These are phyloP conservation scores for Calliphora vicina DNA, from an alignment of 1,140 invertebrate species.

Conservation along the genomic window DNA sequence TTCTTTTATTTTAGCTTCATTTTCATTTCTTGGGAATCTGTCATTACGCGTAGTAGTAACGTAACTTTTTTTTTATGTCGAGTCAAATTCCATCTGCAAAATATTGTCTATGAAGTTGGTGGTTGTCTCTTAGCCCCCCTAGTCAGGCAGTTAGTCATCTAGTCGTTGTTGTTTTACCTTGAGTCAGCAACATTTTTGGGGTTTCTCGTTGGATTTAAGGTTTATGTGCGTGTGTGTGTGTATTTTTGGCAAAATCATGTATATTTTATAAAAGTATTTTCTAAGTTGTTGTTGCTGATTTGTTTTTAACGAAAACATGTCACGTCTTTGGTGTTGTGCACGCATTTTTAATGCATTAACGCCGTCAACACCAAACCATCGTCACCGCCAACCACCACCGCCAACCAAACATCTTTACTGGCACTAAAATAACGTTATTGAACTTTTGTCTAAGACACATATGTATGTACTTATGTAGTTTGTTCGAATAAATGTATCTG, in stretches of 20 bases:
- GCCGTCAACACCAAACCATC: background rate
- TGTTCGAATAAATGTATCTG: no score
- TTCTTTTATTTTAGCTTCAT: background rate
- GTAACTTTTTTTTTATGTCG: background rate
- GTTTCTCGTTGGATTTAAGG: background rate
- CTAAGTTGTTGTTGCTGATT: background rate
- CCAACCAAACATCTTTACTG: background rate
- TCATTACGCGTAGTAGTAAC: background rate
- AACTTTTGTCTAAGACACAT: background rate
- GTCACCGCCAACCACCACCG: background rate
- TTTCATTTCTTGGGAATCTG: background rate
- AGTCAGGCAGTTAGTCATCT: background rate
- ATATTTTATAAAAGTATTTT: background rate
- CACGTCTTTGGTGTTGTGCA: conserved; percentile 28
- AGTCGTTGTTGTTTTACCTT: background rate
- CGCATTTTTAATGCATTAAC: conserved; percentile 27
- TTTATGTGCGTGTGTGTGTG: background rate
- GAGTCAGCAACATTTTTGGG: background rate
- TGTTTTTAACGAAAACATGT: conserved; percentile 14
- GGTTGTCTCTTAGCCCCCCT: background rate
- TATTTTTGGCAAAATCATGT: background rate
- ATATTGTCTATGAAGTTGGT: background rate
- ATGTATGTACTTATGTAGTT: no score
- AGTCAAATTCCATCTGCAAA: background rate
- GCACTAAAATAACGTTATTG: background rate